These are phyloP conservation scores for Philaethria dido DNA, from an alignment of 2,888 invertebrate species.

Conservation along the genomic window DNA sequence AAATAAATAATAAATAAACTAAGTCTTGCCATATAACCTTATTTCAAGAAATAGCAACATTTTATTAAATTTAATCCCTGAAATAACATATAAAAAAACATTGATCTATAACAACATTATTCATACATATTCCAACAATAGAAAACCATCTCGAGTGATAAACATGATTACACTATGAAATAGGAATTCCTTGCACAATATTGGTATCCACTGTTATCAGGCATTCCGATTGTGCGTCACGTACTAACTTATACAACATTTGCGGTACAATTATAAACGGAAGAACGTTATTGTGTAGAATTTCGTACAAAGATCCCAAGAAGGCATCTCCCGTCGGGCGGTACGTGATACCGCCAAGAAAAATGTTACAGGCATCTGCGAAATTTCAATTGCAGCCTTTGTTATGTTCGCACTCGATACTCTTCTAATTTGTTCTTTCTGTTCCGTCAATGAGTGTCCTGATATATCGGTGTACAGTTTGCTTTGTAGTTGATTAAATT, in stretches of 20 bases:
- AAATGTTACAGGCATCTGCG: slow-evolving; percentile 77
- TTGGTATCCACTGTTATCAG: slow-evolving; percentile 42
- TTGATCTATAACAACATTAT: background rate
- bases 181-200: slow-evolving; percentile 45
- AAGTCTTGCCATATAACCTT: no score
- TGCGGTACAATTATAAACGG: slow-evolving; percentile 66
- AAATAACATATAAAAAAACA: no score
- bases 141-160: background rate
- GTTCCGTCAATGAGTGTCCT: slow-evolving; percentile 67
- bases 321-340: slow-evolving; percentile 64
- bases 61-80: no score
- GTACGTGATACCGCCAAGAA: slow-evolving; percentile 75
- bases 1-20: no score
- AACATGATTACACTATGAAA: slow-evolving; percentile 41
- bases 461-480: slow-evolving; percentile 76
- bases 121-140: background rate
- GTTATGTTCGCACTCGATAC: slow-evolving; percentile 66
- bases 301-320: slow-evolving; percentile 59
- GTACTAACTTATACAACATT: slow-evolving; percentile 59
- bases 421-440: slow-evolving; percentile 74
- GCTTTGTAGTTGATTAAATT: slow-evolving; percentile 79
- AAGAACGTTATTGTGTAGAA: slow-evolving; percentile 61
- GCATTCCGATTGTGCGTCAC: slow-evolving; percentile 57
- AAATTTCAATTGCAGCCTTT: slow-evolving; percentile 81
- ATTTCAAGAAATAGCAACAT: no score